Base-by-base conservation (phyloP, 2,113 vertebrate genomes). In the Mixornis gularis region DNA sequence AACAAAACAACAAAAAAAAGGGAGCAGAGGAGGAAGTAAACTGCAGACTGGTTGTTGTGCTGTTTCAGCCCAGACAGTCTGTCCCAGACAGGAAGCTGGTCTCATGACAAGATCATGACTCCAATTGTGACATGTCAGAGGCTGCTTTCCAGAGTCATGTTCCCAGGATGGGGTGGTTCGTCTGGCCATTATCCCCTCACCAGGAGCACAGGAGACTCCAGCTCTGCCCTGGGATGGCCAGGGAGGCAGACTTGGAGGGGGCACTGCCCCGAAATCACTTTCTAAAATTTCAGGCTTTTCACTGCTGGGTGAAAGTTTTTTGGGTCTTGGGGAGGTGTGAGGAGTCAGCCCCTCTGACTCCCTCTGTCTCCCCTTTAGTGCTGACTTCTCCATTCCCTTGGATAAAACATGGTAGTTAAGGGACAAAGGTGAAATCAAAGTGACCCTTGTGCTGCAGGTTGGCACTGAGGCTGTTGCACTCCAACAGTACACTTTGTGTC, bases 171-270 rank as follows among this genome's bases (percentile, higher is more conserved):
- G 40, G 77, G 25, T 3, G 3, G 19, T 38, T 44, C 56, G 26
- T 25, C 30, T 1, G 2, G 12, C 77, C 32, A 5, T 30, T 2
- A 1, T 24, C 27, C 52, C 63, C 34, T 59, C 1, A 0, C 21
- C 5, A 8, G 60, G 13, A 60, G 43, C 36, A 12, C 30, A 2
- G 41, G 64, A 86, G 43, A 14, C 22, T 79, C 62, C 1, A 1
- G 15, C 82, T 34, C 44, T 82, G 73, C 51, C 62, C 34, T 12
- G 62, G 36, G 32, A 14, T 7, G 13, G 22, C 63, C 2, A 7
- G 10, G 16, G 24, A 51, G 53, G 12, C 48, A 36, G 58, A 36
- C 26, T 17, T 29, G 1, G 7, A 87, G 72, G 32, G 18, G 72
- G 9, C 5, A 1, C 25, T 56, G 78, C 46, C 44, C 51, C 24